A percentile compares a stretch with the other conserved stretches of the same genome.
Conservation (phyloP, 2,888 invertebrate genomes). For the Nemapogon koenigi region DNA sequence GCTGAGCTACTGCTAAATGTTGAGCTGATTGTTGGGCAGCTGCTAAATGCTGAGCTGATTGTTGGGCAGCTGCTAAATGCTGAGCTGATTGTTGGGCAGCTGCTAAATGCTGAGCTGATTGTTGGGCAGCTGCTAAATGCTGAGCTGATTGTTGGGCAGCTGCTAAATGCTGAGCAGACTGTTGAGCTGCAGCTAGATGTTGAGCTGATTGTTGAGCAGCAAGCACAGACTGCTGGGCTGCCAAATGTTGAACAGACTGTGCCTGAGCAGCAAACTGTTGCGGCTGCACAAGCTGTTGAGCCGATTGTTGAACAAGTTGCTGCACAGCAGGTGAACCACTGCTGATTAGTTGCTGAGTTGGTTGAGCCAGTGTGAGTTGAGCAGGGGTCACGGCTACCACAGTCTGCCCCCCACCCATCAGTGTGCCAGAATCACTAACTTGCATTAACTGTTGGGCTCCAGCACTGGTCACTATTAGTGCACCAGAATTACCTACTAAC, state of each 20-base stretch:
- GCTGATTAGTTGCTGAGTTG: slow-evolving; percentile 45
- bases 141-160: slow-evolving; percentile 29
- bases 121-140: slow-evolving; percentile 25
- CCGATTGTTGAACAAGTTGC: slow-evolving; percentile 49
- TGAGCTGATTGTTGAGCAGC: slow-evolving; percentile 37
- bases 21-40: slow-evolving; percentile 47
- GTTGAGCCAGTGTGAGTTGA: slow-evolving; percentile 46
- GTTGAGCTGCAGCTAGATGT: slow-evolving; percentile 31
- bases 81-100: slow-evolving; percentile 12
- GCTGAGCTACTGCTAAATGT: slow-evolving; percentile 32
- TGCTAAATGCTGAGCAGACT: slow-evolving; percentile 36
- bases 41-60: slow-evolving; percentile 17
- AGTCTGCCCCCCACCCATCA: slow-evolving; percentile 56
- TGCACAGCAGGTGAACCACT: slow-evolving; percentile 50
- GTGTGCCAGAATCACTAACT: slow-evolving; percentile 56
- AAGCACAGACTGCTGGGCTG: slow-evolving; percentile 28
- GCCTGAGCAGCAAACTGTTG: slow-evolving; percentile 46
- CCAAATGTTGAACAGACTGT: slow-evolving; percentile 40
- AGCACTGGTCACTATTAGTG: slow-evolving; percentile 56
- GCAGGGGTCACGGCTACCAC: slow-evolving; percentile 55
- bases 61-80: slow-evolving; percentile 17
- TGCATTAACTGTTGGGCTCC: slow-evolving; percentile 58
- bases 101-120: slow-evolving; percentile 33
- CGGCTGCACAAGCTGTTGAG: slow-evolving; percentile 27
- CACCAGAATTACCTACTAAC: slow-evolving; percentile 51